Evolutionary conservation across 2,888 invertebrate species (phyloP), one percentile per base, ranked within the genome.

Genomic region (Capitulum mitella): DNA sequence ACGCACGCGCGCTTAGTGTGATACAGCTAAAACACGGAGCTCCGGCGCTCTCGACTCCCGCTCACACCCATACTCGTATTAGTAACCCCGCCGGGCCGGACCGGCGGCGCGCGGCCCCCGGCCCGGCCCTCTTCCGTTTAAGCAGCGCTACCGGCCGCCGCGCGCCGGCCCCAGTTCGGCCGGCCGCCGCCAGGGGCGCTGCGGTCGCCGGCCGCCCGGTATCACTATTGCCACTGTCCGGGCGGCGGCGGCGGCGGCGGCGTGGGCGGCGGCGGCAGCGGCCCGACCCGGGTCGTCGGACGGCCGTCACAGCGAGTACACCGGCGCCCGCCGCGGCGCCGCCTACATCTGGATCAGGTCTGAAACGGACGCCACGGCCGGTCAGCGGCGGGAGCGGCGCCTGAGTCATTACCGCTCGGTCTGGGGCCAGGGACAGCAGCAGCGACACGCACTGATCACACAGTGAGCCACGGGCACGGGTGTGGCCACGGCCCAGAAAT

Each of bases 221-320:
- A 64, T 64, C 64, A 64, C 64, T 64, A 64, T 64, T 64, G 64
- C 64, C 64, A 14, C 58, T 6, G 58, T 51, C 19, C n/a, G 2
- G 43, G 12, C 43, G 43, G 43, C 43, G 5, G 12, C 51, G 51
- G 51, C 51, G 3, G 51, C 51, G 12, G 51, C 16, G n/a, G n/a
- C n/a, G n/a, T n/a, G 2, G 43, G 12, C 43, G 43, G 43, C 43
- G 5, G 12, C 51, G 51, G 51, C 51, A 19, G 51, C 51, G 12
- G 51, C 16, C 51, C 51, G 51, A 14, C 14, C 46, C 8, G 10
- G 14, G 46, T 14, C 48, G 22, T 19, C 51, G 22, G 51, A 26
- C 51, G 22, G 51, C 6, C 51, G 51, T 51, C 51, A 51, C 26
- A 51, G 58, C 58, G 29, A 8, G 64, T 10, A 32, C 64, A 64